Evolutionary conservation across 2,113 vertebrate genomes (phyloP).

Genomic region (Setophaga petechia): DNA sequence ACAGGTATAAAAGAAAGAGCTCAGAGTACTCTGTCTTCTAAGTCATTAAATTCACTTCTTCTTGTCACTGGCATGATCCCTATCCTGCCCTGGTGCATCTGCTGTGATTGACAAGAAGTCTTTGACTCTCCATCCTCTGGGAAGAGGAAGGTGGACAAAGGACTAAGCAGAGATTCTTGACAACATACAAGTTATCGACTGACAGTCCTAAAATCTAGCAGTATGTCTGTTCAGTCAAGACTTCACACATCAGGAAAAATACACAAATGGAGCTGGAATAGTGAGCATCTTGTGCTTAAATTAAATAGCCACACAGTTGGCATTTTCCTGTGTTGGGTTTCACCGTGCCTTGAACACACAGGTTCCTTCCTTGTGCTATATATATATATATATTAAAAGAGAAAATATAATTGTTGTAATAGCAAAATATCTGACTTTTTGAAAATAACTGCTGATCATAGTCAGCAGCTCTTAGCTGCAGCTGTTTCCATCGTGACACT

Average conservation of each 20-base stretch:
- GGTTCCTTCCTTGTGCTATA: not conserved
- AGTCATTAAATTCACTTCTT: not conserved
- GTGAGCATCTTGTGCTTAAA: not conserved
- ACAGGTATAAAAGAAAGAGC: not conserved
- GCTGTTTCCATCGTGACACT: constrained; percentile 66
- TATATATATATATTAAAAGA: not conserved
- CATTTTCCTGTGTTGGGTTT: not conserved
- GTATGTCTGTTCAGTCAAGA: not conserved
- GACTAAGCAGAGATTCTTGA: not conserved
- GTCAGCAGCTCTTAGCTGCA: constrained; percentile 66
- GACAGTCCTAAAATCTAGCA: not conserved
- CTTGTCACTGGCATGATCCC: not conserved
- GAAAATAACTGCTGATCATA: constrained; percentile 44
- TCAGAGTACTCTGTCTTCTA: not conserved
- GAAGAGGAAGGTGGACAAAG: not conserved
- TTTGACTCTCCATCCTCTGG: not conserved
- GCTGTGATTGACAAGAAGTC: not conserved
- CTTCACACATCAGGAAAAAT: not conserved
- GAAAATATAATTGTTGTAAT: constrained; percentile 31
- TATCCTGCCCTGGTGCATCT: not conserved
- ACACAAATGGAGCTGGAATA: not conserved
- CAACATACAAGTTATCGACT: not conserved
- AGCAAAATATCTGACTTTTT: constrained; percentile 60
- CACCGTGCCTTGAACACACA: not conserved
- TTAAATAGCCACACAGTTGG: accelerated